phyloP scores from a whole-genome alignment of 37 sponge, comb jelly and placozoan genomes.

The Ephydatia muelleri region DNA sequence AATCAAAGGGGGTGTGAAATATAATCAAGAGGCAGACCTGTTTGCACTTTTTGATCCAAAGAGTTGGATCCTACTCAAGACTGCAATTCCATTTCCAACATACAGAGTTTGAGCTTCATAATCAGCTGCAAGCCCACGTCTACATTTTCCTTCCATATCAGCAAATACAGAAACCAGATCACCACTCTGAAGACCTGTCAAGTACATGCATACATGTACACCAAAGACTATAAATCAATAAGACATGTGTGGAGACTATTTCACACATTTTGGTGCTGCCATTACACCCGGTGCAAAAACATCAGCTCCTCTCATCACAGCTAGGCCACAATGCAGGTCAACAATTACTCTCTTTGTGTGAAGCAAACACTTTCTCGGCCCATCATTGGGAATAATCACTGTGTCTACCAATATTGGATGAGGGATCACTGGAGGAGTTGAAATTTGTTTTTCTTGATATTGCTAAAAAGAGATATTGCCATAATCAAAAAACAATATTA shows the following conservation, averaged over 20 bases:
- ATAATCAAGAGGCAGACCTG: slow-evolving; percentile 3
- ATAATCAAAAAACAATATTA: neutral
- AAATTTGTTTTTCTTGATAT: neutral
- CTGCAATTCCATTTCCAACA: slow-evolving; percentile 77
- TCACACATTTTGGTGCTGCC: slow-evolving; percentile 52
- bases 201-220: neutral
- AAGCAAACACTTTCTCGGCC: neutral
- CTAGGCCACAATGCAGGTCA: slow-evolving; percentile 68
- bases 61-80: slow-evolving; percentile 53
- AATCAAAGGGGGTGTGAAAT: neutral
- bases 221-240: neutral
- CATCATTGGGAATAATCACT: slow-evolving; percentile 35
- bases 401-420: slow-evolving; percentile 64
- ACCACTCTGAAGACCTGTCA: slow-evolving; percentile 50
- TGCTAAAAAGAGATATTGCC: neutral
- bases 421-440: slow-evolving; percentile 15
- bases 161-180: slow-evolving; percentile 63
- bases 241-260: too few species aligned
- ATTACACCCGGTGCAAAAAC: slow-evolving; percentile 85
- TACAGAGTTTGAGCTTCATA: slow-evolving; percentile 42
- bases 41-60: slow-evolving; percentile 37
- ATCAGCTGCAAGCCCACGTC: slow-evolving; percentile 41
- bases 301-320: slow-evolving; percentile 89
- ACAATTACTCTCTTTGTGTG: slow-evolving; percentile 48
- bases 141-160: slow-evolving; percentile 69